Conservation (phyloP, 2,113 vertebrate genomes). For the Phodopus roborovskii region DNA sequence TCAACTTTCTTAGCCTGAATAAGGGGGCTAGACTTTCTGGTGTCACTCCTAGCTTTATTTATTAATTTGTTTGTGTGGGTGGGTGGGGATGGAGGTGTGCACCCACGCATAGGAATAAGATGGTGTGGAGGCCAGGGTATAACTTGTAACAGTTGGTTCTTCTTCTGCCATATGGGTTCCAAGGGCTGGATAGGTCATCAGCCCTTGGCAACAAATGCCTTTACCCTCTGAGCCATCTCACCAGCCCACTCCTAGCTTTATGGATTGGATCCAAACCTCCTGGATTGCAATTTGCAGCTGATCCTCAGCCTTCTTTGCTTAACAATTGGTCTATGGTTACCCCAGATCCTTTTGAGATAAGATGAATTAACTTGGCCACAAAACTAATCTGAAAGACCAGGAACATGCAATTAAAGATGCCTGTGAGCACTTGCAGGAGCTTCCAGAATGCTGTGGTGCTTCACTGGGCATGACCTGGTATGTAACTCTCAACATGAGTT, state of each 20-base stretch:
- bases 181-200: too few relatives aligned
- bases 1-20: background rate
- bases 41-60: slow-evolving; percentile 32
- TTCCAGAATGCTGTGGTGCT: slow-evolving; percentile 61
- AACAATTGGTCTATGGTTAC: slow-evolving; percentile 27
- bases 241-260: slow-evolving; percentile 17
- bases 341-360: slow-evolving; percentile 43
- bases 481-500: slow-evolving; percentile 53
- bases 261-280: slow-evolving; percentile 1
- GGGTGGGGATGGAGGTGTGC: background rate
- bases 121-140: background rate
- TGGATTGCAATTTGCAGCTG: slow-evolving; percentile 38
- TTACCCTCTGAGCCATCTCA: background rate
- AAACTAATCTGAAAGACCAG: slow-evolving; percentile 64
- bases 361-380: slow-evolving; percentile 60
- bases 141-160: background rate
- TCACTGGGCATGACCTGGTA: slow-evolving; percentile 64
- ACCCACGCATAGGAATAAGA: background rate
- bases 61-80: background rate
- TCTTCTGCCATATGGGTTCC: background rate
- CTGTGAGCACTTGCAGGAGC: slow-evolving; percentile 1
- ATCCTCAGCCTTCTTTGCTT: slow-evolving; percentile 45
- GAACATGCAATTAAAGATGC: slow-evolving; percentile 63
- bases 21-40: slow-evolving; percentile 7
- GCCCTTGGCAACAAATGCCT: slow-evolving; percentile 19